Conservation (phyloP, 1,140 invertebrate species). For the Cotesia glomerata region DNA sequence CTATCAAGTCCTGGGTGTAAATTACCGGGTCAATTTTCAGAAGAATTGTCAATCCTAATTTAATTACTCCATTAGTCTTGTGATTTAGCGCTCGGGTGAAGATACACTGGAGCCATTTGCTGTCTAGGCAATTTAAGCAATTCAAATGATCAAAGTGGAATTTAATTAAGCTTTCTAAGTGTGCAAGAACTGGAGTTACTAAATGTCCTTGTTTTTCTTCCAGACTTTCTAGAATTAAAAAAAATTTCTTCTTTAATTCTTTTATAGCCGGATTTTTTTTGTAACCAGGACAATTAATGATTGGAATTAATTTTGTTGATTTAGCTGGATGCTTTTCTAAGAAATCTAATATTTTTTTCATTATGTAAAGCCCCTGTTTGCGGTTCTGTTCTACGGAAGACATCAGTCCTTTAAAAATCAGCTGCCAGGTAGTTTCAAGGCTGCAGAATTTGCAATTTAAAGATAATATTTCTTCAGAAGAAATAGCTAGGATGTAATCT, state of each 20-base stretch:
- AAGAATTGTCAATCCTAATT: constrained; percentile 53
- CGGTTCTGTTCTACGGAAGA: constrained; percentile 39
- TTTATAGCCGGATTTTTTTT: constrained; percentile 20
- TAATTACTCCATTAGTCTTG: constrained; percentile 58
- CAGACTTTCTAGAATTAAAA: constrained; percentile 64
- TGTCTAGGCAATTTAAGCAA: constrained; percentile 43
- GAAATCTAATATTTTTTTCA: constrained; percentile 48
- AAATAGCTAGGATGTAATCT: neutral
- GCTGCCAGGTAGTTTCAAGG: constrained; percentile 39
- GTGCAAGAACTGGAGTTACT: constrained; percentile 62
- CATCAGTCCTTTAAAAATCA: constrained; percentile 37
- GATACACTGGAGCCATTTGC: constrained; percentile 56
- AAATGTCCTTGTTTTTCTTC: constrained; percentile 71
- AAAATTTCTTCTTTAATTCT: constrained; percentile 52
- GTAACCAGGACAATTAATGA: constrained; percentile 31
- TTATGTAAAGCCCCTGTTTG: constrained; percentile 54
- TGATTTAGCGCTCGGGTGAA: constrained; percentile 59
- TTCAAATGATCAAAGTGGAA: constrained; percentile 31
- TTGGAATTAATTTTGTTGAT: constrained; percentile 34
- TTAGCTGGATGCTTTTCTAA: constrained; percentile 21
- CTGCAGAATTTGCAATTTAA: constrained; percentile 14
- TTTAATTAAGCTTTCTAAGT: constrained; percentile 49
- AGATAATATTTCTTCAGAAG: neutral
- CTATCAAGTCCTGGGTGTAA: constrained; percentile 40
- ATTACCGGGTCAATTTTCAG: constrained; percentile 36